phyloP scores from a whole-genome alignment of 2,113 vertebrate species.

The Oriolus oriolus region DNA sequence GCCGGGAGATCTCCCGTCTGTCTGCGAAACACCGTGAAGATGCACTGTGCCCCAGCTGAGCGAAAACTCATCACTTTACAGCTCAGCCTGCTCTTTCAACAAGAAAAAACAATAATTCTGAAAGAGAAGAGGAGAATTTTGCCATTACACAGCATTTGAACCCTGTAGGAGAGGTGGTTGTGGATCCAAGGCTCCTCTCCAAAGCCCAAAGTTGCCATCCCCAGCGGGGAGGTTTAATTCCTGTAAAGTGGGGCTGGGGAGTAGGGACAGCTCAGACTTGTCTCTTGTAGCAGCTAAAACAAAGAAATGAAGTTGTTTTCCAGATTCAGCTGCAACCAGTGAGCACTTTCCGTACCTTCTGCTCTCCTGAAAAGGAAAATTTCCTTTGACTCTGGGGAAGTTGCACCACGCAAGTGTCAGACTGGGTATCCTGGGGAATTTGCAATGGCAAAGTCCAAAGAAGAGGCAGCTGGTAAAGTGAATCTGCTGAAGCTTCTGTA shows the following conservation, averaged over 20 bases:
- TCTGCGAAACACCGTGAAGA: accelerated
- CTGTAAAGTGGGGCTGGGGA: neutral
- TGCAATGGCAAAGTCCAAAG: neutral
- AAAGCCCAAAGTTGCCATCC: neutral
- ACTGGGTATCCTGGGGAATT: neutral
- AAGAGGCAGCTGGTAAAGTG: neutral
- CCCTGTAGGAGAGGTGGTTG: neutral
- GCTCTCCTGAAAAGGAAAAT: neutral
- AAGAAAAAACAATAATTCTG: neutral
- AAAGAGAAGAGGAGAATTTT: neutral
- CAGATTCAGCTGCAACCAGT: neutral
- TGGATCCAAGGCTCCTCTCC: neutral
- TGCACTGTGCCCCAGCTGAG: accelerated
- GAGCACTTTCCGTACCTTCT: neutral
- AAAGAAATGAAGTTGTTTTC: neutral
- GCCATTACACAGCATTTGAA: neutral
- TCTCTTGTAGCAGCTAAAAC: neutral
- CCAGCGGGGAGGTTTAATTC: neutral
- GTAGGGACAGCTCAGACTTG: accelerated
- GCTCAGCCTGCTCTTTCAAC: neutral
- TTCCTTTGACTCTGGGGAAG: neutral
- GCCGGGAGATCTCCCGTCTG: neutral
- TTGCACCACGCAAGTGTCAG: neutral
- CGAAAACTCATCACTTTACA: accelerated
- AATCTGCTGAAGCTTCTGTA: neutral